Evolutionary conservation across 2,888 invertebrate genomes (phyloP).

Genomic region (Apotomis turbidana): DNA sequence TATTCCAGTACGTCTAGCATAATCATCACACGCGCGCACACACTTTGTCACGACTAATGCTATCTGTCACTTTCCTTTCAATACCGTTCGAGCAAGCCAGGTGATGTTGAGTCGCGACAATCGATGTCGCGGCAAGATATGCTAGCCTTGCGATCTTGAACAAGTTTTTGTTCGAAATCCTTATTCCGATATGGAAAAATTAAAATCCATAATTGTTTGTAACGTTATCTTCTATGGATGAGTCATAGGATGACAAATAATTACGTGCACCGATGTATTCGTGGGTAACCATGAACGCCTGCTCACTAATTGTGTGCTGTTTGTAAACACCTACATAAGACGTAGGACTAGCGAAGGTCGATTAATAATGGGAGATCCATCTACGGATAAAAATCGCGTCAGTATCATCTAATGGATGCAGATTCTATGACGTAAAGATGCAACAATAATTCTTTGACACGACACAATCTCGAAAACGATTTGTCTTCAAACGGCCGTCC

Average conservation of each 20-base stretch:
- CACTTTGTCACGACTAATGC: too few relatives aligned
- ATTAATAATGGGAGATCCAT: neutral
- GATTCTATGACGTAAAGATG: neutral
- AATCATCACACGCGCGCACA: too few relatives aligned
- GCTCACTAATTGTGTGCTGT: constrained; percentile 6
- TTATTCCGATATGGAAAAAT: neutral
- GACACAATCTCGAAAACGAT: too few relatives aligned
- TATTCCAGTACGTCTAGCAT: too few relatives aligned
- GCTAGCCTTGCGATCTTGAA: neutral
- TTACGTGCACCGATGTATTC: constrained; percentile 13
- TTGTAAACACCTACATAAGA: constrained; percentile 5
- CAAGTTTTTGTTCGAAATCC: neutral
- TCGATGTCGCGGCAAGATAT: too few relatives aligned
- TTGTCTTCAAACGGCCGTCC: too few relatives aligned
- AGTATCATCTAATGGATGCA: constrained; percentile 4
- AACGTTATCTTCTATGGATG: constrained; percentile 28
- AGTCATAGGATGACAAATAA: constrained; percentile 38
- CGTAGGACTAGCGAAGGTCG: constrained; percentile 22
- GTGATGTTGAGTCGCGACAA: too few relatives aligned
- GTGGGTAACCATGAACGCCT: neutral
- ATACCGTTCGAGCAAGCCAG: too few relatives aligned
- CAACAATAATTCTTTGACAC: too few relatives aligned
- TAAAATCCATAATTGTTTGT: constrained; percentile 15
- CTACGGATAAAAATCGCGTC: neutral
- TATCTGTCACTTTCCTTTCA: too few relatives aligned